Base-by-base conservation (phyloP, 2,797 vertebrate genomes). In the Tamandua tetradactyla region DNA sequence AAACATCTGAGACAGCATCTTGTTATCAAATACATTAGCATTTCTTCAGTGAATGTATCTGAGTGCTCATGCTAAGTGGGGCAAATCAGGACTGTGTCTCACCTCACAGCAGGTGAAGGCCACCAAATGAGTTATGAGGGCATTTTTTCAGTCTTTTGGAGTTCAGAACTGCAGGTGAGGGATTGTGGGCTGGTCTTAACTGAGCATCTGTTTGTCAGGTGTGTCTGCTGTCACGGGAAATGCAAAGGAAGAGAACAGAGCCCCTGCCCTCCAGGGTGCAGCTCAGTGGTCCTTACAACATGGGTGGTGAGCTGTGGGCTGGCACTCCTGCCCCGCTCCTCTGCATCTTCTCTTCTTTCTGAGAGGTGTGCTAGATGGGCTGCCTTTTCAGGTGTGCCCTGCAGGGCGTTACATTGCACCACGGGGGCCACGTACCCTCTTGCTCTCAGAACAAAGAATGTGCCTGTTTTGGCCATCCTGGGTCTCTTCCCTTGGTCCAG, bases 201-300 rank as follows among this genome's bases (percentile, higher is more conserved):
- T 27, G 64, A 32, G 12, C 4, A 49, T n/a, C 61, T 62, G 52
- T 42, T 22, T n/a, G 42, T 47, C 20, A 23, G 27, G 44, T 37
- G 1, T 59, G 55, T 22, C 52, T 55, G 52, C 52, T 18, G 1
- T 13, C 47, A 42, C 68, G 35, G 27, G 32, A n/a, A 18, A 62
- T 6, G 27, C 35, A 37, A 35, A 68, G 64, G 22, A 42, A 11
- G 71, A 9, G 18, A 25, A 13, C 32, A 5, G 5, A 0, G 15
- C 0, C 2, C 12, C 61, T 9, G 40, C 27, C 42, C 42, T 72
- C 13, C 64, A 0, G 1, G 7, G 27, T 10, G 7, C 5, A 75
- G 35, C 3, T 8, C 4, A 49, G 40, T 5, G 7, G 10, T 13
- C 15, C 1, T n/a, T 11, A 0, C 2, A 4, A 3, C 9, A 32